A percentile compares a stretch with the other conserved stretches of the same genome.
phyloP scores from a whole-genome alignment of 2,113 vertebrate genomes.

The Lagopus muta region DNA sequence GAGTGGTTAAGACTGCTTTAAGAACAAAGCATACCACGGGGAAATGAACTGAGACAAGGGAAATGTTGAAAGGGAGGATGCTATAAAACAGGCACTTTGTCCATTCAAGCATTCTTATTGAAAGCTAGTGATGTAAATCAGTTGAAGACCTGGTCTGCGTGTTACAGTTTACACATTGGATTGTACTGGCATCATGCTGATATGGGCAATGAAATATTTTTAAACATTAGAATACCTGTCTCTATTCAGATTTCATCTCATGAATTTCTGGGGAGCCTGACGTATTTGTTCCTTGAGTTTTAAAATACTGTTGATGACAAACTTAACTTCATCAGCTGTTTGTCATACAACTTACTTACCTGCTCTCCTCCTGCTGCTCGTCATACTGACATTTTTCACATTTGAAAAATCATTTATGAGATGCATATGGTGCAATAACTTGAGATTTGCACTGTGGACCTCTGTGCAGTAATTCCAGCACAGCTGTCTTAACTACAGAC shows the following conservation, averaged over 20 bases:
- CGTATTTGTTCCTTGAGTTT: neutral
- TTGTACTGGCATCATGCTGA: neutral
- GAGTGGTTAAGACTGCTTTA: slow-evolving; percentile 48
- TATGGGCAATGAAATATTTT: neutral
- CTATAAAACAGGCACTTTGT: slow-evolving; percentile 39
- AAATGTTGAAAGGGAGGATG: slow-evolving; percentile 56
- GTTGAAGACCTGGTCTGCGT: neutral
- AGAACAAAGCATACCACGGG: slow-evolving; percentile 58
- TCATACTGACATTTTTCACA: neutral
- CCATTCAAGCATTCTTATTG: slow-evolving; percentile 53
- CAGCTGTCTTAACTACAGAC: neutral
- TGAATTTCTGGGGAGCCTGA: neutral
- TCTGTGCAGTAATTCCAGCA: neutral
- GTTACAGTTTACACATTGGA: neutral
- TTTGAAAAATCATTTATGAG: neutral
- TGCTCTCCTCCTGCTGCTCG: neutral
- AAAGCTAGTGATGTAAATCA: slow-evolving; percentile 27
- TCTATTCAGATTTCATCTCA: neutral
- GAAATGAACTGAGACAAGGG: slow-evolving; percentile 63
- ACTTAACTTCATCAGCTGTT: neutral
- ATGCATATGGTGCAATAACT: neutral
- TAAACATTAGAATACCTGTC: neutral
- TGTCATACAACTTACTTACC: neutral
- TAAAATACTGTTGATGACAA: neutral
- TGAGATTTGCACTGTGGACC: neutral